Conservation (phyloP, 2,888 invertebrate species). For the Chymomyza amoena region DNA sequence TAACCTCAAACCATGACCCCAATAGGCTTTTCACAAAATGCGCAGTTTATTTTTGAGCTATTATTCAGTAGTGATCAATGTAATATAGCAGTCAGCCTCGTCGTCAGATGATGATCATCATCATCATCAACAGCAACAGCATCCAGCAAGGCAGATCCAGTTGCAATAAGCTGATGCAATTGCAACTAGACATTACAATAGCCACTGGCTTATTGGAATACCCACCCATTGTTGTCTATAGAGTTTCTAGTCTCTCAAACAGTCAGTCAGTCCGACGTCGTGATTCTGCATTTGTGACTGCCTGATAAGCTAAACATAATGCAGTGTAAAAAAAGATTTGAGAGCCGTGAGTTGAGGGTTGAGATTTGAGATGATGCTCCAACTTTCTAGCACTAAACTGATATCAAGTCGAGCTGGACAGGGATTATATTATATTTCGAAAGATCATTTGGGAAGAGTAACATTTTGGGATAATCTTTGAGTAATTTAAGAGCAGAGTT, state of each 20-base stretch:
- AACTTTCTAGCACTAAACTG: too few relatives aligned
- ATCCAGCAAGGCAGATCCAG: background rate
- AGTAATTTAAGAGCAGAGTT: too few relatives aligned
- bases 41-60: background rate
- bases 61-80: background rate
- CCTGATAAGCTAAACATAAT: background rate
- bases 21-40: background rate
- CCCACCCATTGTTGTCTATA: background rate
- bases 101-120: background rate
- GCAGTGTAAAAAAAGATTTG: background rate
- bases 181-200: conserved; percentile 42
- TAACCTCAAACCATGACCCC: background rate
- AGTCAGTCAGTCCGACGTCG: background rate
- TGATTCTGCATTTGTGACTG: background rate
- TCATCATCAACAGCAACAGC: too few relatives aligned
- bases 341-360: background rate
- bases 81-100: background rate
- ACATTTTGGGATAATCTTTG: too few relatives aligned
- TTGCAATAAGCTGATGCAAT: conserved; percentile 43
- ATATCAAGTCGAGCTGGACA: too few relatives aligned
- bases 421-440: too few relatives aligned
- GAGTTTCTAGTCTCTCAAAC: background rate
- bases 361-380: too few relatives aligned
- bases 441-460: too few relatives aligned
- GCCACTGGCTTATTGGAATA: conserved; percentile 8